Conservation (phyloP, 2,113 vertebrate species). For the Cisticola juncidis region DNA sequence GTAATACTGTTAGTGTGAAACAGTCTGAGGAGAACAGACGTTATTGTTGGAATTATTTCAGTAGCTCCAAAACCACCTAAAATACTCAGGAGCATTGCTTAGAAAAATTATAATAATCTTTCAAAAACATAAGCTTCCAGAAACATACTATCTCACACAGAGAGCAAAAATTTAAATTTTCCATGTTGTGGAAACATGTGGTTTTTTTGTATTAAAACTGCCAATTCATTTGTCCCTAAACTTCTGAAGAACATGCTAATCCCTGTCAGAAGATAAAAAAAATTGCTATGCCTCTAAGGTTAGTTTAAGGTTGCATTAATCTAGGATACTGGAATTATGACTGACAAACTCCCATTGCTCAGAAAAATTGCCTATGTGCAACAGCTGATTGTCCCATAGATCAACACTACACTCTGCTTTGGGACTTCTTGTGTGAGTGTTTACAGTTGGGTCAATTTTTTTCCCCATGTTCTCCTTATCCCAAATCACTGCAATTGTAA, state of each 20-base stretch:
- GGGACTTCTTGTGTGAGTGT: neutral
- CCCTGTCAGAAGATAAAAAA: neutral
- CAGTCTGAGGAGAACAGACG: neutral
- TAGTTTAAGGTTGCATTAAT: neutral
- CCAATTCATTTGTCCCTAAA: neutral
- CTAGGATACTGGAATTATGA: neutral
- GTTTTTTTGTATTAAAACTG: neutral
- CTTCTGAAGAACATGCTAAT: neutral
- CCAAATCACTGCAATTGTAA: neutral
- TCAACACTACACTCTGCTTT: neutral
- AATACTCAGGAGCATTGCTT: neutral
- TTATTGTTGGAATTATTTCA: neutral
- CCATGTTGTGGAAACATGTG: rapidly evolving
- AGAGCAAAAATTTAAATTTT: neutral
- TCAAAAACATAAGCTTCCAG: neutral
- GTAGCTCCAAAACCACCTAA: neutral
- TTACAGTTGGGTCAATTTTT: neutral
- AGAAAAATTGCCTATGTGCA: neutral
- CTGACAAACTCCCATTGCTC: neutral
- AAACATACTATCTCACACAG: neutral
- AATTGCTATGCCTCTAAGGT: neutral
- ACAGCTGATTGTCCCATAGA: neutral
- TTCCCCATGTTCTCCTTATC: too few species aligned
- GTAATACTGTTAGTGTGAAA: neutral
- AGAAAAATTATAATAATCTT: neutral